Conservation (phyloP, 2,113 vertebrate species). For the Ictalurus furcatus region DNA sequence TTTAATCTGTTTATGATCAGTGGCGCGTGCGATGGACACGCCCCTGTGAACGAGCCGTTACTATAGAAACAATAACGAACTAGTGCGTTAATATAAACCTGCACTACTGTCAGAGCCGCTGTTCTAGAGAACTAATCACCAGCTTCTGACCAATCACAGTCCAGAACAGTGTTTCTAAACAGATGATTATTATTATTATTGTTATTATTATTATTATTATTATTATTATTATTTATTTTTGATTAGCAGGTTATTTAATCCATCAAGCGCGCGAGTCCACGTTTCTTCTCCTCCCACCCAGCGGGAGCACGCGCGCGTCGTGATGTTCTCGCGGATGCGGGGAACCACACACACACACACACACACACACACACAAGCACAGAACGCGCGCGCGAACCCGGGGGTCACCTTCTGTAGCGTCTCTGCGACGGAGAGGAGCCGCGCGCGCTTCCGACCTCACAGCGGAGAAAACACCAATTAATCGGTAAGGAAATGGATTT, state of each 20-base stretch:
- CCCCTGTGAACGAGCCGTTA: neutral
- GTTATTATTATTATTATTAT: neutral
- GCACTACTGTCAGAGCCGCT: neutral
- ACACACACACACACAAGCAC: neutral
- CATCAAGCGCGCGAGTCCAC: neutral
- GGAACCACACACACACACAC: slow-evolving; percentile 1
- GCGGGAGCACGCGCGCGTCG: slow-evolving; percentile 29
- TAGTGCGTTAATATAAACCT: neutral
- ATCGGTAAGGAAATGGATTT: neutral
- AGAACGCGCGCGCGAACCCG: slow-evolving; percentile 17
- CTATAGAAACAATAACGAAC: neutral
- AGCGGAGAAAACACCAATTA: neutral
- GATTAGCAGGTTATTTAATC: neutral
- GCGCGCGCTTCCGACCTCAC: neutral
- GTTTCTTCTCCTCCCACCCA: neutral
- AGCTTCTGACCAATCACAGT: neutral
- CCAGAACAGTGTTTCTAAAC: neutral
- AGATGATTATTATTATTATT: neutral
- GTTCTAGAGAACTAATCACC: neutral
- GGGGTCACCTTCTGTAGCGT: slow-evolving; percentile 44
- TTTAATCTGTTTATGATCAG: too few species aligned
- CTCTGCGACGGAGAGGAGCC: slow-evolving; percentile 37
- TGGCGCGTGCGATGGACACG: too few species aligned
- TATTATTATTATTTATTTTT: neutral
- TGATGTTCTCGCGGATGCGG: slow-evolving; percentile 6